Percentiles rank a stretch among this genome's conserved stretches.
Evolutionary conservation across 2,113 vertebrate genomes (phyloP).

Genomic region (Dromiciops gliroides): DNA sequence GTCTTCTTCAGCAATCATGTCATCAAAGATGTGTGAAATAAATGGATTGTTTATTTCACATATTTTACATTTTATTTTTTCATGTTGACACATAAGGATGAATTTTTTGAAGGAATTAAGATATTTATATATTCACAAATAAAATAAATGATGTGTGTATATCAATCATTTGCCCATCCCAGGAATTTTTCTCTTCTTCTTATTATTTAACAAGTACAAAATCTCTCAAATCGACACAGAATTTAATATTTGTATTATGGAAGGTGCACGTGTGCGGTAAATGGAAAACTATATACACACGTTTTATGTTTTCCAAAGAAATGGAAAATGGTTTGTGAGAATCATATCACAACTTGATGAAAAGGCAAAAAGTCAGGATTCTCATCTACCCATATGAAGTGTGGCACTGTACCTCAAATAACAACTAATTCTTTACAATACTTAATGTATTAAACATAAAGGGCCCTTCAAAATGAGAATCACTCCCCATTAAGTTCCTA

Average conservation of each 20-base stretch:
- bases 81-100: not conserved
- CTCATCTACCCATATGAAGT: not conserved
- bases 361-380: not conserved
- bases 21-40: not conserved
- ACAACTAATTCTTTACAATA: too few species aligned
- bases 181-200: not conserved
- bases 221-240: not conserved
- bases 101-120: not conserved
- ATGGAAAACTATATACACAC: not conserved
- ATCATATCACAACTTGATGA: not conserved
- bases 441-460: not conserved
- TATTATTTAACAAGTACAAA: not conserved
- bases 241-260: not conserved
- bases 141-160: not conserved
- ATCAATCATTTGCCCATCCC: not conserved
- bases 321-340: not conserved
- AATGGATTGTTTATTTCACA: not conserved
- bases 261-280: slow-evolving; percentile 12
- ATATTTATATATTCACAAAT: not conserved
- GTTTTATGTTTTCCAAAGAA: not conserved
- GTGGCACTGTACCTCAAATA: too few species aligned
- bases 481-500: not conserved
- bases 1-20: not conserved
- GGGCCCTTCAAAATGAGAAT: not conserved
- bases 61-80: not conserved